Conservation (phyloP, 2,797 vertebrate species). For the Tenualosa ilisha region DNA sequence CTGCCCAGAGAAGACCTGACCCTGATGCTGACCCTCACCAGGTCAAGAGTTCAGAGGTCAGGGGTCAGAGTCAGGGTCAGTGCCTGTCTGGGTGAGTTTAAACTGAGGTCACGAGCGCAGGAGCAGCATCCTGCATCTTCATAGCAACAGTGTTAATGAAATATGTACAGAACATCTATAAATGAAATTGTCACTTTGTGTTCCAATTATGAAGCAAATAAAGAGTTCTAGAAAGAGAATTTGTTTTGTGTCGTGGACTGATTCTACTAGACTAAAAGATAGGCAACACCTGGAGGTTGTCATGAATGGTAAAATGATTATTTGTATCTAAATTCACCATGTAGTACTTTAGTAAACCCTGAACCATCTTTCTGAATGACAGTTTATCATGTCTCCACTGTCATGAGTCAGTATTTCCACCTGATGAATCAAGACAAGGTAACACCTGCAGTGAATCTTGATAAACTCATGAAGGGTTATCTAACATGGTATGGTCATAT, state of each 20-base stretch:
- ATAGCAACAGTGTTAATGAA: constrained; percentile 72
- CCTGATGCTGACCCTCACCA: constrained; percentile 51
- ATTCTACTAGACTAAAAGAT: background rate
- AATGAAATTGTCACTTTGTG: constrained; percentile 70
- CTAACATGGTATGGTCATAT: too few relatives aligned
- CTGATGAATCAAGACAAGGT: too few relatives aligned
- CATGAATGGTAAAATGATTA: too few relatives aligned
- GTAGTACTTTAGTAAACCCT: too few relatives aligned
- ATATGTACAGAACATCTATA: constrained; percentile 64
- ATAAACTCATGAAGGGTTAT: too few relatives aligned
- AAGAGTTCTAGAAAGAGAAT: constrained; percentile 47
- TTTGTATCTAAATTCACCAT: too few relatives aligned
- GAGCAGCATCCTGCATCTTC: constrained; percentile 61
- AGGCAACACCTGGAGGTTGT: background rate
- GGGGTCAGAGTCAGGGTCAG: background rate
- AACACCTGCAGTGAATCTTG: too few relatives aligned
- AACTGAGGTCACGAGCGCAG: background rate
- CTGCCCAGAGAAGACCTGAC: background rate
- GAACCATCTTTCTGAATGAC: too few relatives aligned
- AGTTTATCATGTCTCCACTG: too few relatives aligned
- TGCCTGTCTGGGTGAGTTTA: background rate
- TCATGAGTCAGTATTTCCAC: too few relatives aligned
- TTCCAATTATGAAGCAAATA: constrained; percentile 70
- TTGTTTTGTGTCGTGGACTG: background rate
- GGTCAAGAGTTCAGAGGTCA: constrained; percentile 7